Evolutionary conservation across 2,888 invertebrate genomes (phyloP).

Genomic region (Theretra japonica): DNA sequence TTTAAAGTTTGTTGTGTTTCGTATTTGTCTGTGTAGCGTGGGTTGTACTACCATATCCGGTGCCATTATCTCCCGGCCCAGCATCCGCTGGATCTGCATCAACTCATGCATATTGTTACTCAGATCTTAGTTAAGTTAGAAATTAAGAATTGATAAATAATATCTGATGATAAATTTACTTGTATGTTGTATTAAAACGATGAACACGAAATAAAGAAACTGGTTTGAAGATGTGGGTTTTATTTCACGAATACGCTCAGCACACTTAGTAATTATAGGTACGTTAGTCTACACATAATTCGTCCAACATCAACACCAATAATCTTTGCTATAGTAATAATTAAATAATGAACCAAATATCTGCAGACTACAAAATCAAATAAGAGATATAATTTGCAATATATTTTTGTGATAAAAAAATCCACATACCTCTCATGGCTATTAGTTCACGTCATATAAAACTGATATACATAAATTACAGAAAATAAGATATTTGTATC

Average conservation of each 20-base stretch:
- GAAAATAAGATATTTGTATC: too few species aligned
- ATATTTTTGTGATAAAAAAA: too few species aligned
- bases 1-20: constrained; percentile 55
- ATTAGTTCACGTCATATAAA: background rate
- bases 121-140: constrained; percentile 82
- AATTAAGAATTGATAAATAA: constrained; percentile 82
- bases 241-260: constrained; percentile 48
- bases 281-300: too few species aligned
- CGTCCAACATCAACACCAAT: too few species aligned
- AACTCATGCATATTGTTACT: constrained; percentile 76
- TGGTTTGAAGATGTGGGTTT: constrained; percentile 80
- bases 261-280: too few species aligned
- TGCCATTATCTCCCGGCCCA: background rate
- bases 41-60: constrained; percentile 36
- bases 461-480: too few species aligned
- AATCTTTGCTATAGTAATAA: too few species aligned
- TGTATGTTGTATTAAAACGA: constrained; percentile 86
- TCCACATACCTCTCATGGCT: background rate
- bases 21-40: constrained; percentile 54
- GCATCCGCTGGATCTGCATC: constrained; percentile 39
- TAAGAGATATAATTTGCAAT: too few species aligned
- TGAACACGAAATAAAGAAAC: constrained; percentile 85
- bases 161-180: constrained; percentile 85
- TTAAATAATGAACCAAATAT: too few species aligned
- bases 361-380: too few species aligned